Percentiles rank a stretch among this genome's conserved stretches.
Evolutionary conservation across 2,113 vertebrate species (phyloP).

Genomic region (Procavia capensis): DNA sequence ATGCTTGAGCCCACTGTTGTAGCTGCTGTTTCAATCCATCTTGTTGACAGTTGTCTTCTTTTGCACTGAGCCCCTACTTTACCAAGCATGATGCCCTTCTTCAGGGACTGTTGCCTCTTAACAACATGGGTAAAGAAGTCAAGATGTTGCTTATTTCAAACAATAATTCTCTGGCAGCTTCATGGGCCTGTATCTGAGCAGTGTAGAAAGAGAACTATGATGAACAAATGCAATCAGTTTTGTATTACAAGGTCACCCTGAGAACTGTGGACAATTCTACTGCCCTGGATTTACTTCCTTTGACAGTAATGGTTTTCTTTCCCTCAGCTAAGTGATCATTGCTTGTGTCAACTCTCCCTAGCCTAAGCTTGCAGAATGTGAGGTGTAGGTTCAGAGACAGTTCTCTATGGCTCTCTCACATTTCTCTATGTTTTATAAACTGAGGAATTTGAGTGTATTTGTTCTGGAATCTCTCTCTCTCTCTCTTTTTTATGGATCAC

Average conservation of each 20-base stretch:
- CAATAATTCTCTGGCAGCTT: background rate
- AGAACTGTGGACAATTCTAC: background rate
- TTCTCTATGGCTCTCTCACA: too few species aligned
- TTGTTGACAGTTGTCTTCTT: too few species aligned
- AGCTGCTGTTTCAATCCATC: too few species aligned
- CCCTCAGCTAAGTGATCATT: background rate
- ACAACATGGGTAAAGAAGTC: too few species aligned
- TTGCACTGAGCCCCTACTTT: too few species aligned
- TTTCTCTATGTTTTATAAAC: too few species aligned
- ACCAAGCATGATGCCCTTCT: too few species aligned
- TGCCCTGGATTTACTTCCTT: background rate
- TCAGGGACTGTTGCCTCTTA: too few species aligned
- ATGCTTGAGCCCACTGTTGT: too few species aligned
- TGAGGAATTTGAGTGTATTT: background rate
- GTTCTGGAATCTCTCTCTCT: background rate
- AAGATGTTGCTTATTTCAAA: background rate
- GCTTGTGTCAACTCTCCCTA: background rate
- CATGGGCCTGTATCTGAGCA: background rate
- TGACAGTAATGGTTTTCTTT: background rate
- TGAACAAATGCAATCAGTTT: background rate
- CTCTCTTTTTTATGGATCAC: background rate
- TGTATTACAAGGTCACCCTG: background rate
- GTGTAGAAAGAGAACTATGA: background rate
- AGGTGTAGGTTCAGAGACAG: background rate
- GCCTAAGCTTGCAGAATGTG: background rate